phyloP scores from a whole-genome alignment of 2,113 vertebrate species.

The Theristicus caerulescens region DNA sequence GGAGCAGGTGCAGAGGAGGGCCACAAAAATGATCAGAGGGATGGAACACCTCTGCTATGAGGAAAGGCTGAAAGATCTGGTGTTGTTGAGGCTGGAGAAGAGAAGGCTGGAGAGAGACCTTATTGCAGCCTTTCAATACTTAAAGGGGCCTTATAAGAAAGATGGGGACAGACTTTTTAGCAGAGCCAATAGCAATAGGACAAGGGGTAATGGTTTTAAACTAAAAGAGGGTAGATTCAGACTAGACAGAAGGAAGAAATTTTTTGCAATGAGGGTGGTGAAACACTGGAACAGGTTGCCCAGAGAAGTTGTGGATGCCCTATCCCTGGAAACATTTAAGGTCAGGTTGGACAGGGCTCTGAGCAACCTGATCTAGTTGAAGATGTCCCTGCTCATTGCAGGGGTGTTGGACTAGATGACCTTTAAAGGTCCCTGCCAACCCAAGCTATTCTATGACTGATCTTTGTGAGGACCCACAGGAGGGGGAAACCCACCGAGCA shows the following conservation, averaged over 20 bases:
- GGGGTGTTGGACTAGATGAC: rapidly evolving
- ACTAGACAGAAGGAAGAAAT: neutral
- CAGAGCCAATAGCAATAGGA: rapidly evolving
- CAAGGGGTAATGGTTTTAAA: neutral
- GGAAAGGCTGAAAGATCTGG: neutral
- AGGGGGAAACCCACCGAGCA: neutral
- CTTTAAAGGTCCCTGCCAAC: neutral
- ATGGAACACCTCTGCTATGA: neutral
- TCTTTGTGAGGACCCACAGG: neutral
- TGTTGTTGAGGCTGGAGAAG: neutral
- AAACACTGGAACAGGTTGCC: no score
- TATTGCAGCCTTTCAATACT: neutral
- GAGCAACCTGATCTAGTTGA: neutral
- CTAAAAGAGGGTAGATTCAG: neutral
- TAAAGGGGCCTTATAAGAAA: neutral
- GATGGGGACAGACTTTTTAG: neutral
- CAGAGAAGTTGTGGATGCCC: neutral
- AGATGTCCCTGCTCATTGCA: neutral
- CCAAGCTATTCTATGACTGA: neutral
- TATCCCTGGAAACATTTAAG: neutral
- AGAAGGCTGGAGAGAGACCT: neutral
- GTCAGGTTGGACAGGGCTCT: neutral
- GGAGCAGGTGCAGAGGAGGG: neutral
- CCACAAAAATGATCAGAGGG: neutral
- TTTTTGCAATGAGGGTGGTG: neutral